Base-by-base conservation (phyloP, 2,113 vertebrate genomes). In the Anser brachyrhynchus region DNA sequence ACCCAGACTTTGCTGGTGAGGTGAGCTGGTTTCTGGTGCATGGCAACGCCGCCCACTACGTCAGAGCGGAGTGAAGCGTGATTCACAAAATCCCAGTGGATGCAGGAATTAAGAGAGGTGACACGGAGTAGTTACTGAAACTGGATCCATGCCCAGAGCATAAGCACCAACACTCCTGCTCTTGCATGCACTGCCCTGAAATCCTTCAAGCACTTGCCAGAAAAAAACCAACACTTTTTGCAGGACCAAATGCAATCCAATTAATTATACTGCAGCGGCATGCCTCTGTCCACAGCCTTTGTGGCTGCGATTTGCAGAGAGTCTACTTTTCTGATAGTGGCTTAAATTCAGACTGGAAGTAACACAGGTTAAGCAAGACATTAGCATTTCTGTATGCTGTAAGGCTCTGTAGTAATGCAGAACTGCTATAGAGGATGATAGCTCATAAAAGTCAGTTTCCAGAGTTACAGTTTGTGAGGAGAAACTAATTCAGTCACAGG, bases 341-440 rank as follows among this genome's bases (percentile, higher is more conserved):
- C 58, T 73, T 62, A 44, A 39, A 73, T 21, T 67, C 46, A 35
- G 13, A 29, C 25, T 62, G 37, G n/a, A 91, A 94, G 31, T 14
- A 84, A 44, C 10, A 28, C 17, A 41, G 39, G 26, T 39, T 81
- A 74, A 37, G 39, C 1, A 4, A 92, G 41, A 74, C 22, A 31
- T 20, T 5, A 61, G 18, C 3, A 12, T 61, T 37, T 75, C 43
- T 14, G 58, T 49, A 61, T 3, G 19, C 64, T 44, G 43, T 28
- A 57, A 37, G 26, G 54, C 22, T 1, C 1, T 11, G 31, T 1
- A 37, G 19, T 0, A 0, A 74, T 55, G 26, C 25, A 84, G 39
- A 86, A 19, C 54, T 43, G 26, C 57, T 55, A 26, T 3, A 58
- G 5, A 59, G 49, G 69, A 73, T 2, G 16, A 78, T 4, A 69